Percentiles rank a stretch among this genome's conserved stretches.
Evolutionary conservation across 2,113 vertebrate genomes (phyloP).

Genomic region (Theropithecus gelada): DNA sequence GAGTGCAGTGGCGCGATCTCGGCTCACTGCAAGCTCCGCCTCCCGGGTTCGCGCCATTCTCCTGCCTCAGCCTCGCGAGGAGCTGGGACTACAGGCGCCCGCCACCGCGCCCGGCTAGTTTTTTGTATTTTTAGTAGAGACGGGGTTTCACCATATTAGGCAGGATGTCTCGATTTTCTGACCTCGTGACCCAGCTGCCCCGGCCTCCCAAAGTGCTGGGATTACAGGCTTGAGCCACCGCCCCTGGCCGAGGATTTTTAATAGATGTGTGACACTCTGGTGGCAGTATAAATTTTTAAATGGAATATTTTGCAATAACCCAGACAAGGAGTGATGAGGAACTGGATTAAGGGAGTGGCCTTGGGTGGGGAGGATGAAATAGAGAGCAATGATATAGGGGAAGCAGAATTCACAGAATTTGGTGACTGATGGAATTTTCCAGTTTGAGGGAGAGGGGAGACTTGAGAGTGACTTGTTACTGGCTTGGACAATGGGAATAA

Average conservation of each 20-base stretch:
- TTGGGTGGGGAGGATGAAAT: background rate
- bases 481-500: background rate
- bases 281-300: background rate
- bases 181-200: too few relatives aligned
- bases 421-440: background rate
- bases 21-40: too few relatives aligned
- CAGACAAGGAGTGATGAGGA: background rate
- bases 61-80: too few relatives aligned
- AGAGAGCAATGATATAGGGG: background rate
- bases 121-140: too few relatives aligned
- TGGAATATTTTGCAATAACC: background rate
- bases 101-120: rapidly evolving
- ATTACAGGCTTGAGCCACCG: too few relatives aligned
- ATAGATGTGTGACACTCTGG: background rate
- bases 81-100: too few relatives aligned
- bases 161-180: too few relatives aligned
- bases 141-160: too few relatives aligned
- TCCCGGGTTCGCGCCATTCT: too few relatives aligned
- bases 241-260: background rate
- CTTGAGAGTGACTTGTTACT: background rate
- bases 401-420: background rate
- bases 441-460: background rate
- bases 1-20: too few relatives aligned
- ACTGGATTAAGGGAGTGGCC: background rate
- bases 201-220: too few relatives aligned